Evolutionary conservation across 2,113 vertebrate genomes (phyloP), one percentile per base, ranked within the genome.

Genomic region (Forbesichthys papilliferus): DNA sequence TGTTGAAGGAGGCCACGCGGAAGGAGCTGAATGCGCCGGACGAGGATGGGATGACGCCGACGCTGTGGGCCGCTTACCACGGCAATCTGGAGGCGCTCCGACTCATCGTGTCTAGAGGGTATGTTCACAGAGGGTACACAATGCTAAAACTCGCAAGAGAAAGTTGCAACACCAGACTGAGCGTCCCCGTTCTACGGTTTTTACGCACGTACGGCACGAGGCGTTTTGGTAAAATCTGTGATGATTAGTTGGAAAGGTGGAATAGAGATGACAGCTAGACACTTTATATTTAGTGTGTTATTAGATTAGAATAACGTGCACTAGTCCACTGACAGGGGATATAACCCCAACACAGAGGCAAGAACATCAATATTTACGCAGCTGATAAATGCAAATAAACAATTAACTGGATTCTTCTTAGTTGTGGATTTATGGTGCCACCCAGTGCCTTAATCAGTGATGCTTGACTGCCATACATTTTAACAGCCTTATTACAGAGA

Each of bases 11-110:
- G 82, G 96, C 96, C 80, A 95, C 94, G 42, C 91, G 94, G 84
- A 96, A 94, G 89, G 95, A 99, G 13, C 93, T 98, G 69, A 98
- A 99, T 87, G 93, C 93, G 0, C 93, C 93, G 0, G 96, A 98
- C 0, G 96, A 97, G 74, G 97, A 98, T 71, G 96, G 96, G 63
- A 96, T 98, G 96, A 99, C 95, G 48, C 96, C 96, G 11, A 97
- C 97, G 3, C 87, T 98, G 1, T 98, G 96, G 96, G 96, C 96
- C 0, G 94, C 96, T 14, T 95, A 96, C 79, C 95, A 95, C 11
- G 96, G 96, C 62, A 94, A 98, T 89, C 84, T 96, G 88, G 94
- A 95, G 0, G 94, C 95, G 1, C 92, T 98, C 67, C 90, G 95
- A 51, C 92, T 97, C 84, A 94, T 98, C 2, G 95, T 96, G 71